Evolutionary conservation across 2,797 vertebrate genomes (phyloP), one percentile per base, ranked within the genome.

Genomic region (Delichon dasypus): DNA sequence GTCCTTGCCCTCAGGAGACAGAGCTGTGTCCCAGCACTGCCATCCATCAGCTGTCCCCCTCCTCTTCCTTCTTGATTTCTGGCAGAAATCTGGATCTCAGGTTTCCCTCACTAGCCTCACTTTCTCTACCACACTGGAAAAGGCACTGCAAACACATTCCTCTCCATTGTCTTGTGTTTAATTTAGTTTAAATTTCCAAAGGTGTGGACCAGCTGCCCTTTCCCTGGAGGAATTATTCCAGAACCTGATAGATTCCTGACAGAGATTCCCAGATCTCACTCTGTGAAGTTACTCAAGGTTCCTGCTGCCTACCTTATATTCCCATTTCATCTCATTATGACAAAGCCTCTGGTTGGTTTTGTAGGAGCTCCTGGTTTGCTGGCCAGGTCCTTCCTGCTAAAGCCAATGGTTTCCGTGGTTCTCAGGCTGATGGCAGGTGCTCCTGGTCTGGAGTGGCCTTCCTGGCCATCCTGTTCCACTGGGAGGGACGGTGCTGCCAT

Each of bases 401-500:
- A 85, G 5, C 22, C 27, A 72, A 9, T 42, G 44, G 18, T 60
- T 70, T 75, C 15, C 2, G 8, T 25, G 53, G 26, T 71, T 27
- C 57, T 50, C 21, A 47, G 53, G 11, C 16, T 73, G 66, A 74
- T 3, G 7, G 12, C 11, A 71, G 57, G 27, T 19, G 25, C 30
- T 82, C 29, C 51, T 76, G 75, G 27, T 34, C 34, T 40, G 58
- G 30, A 36, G 53, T 86, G 53, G 45, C 58, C 50, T 50, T 79
- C 38, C 38, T 85, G 83, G 20, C 32, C 68, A 27, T 3, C 34
- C 32, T 34, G 7, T 9, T 48, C 14, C 42, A n/a, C 23, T 17
- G 5, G 40, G 45, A 71, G 45, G 53, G 22, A 12, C 14, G 3
- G 1, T 58, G 65, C 14, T 88, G n/a, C 36, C 0, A 0, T 27